Base-by-base conservation (phyloP, 2,797 vertebrate species). In the Myotis findleyi region DNA sequence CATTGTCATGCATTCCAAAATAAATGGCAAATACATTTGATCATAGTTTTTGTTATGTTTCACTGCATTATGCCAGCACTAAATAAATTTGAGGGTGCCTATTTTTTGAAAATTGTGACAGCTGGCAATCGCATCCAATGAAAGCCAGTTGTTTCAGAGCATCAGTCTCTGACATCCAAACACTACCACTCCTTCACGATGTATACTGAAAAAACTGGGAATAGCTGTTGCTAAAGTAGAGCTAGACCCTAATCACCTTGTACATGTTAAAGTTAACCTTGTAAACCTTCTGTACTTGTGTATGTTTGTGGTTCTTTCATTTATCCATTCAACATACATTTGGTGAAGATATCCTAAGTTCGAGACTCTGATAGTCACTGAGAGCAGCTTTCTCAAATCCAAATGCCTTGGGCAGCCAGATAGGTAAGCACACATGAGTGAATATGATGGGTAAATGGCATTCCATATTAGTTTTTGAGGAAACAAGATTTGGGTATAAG, bases 1-100 rank as follows among this genome's bases (percentile, higher is more conserved):
- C 95, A 97, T 57, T 97, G 91, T 87, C 95, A 95, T 84, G 95
- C 41, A 96, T 93, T 95, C 93, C 49, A 95, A 95, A 97, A 96
- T 77, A 95, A 96, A 95, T 13, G 73, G 41, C 90, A 96, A 95
- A 36, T 66, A 27, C 93, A 97, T 95, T 94, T 96, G 95, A 96
- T 96, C 95, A 91, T 77, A 91, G 94, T 93, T 96, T 94, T 92
- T 94, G 79, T 95, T 91, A 96, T 82, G 16, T 92, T 95, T 96
- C 66, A 91, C 36, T 87, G 30, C 36, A 79, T 83, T 87, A 71
- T 69, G 87, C 71, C 89, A 96, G 71, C 84, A 81, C n/a, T 72
- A n/a, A 96, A 72, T 92, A 95, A 90, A 92, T 93, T 81, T 87
- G 71, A 91, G 55, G 68, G 69, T 93, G 72, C 76, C 53, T 87